Evolutionary conservation across 2,113 vertebrate genomes (phyloP).

Genomic region (Artemisiospiza belli): DNA sequence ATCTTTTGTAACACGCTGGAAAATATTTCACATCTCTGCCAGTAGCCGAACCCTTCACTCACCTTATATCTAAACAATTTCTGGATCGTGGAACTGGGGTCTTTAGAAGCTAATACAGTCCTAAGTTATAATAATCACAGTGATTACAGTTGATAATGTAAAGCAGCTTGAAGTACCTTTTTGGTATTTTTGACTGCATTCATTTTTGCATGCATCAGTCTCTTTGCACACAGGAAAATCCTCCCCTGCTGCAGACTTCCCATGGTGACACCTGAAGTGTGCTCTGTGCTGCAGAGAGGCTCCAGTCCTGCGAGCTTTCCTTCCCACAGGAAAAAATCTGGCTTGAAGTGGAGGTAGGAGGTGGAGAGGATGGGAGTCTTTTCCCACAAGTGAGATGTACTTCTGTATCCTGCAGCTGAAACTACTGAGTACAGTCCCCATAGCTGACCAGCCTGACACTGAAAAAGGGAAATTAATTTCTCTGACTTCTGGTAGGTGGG

Average conservation of each 20-base stretch:
- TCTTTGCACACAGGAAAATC: background rate
- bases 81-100: background rate
- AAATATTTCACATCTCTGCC: background rate
- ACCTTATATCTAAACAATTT: background rate
- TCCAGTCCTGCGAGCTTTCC: background rate
- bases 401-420: background rate
- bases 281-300: background rate
- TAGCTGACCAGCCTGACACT: background rate
- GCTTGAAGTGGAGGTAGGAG: background rate
- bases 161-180: background rate
- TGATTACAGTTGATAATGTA: background rate
- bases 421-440: background rate
- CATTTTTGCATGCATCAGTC: background rate
- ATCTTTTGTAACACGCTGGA: background rate
- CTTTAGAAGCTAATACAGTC: background rate
- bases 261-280: background rate
- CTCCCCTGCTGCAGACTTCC: background rate
- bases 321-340: background rate
- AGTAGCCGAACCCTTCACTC: background rate
- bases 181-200: background rate
- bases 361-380: background rate
- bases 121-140: background rate
- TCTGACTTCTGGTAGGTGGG: background rate
- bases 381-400: background rate
- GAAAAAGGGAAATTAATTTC: background rate